Evolutionary conservation across 2,797 vertebrate species (phyloP), one percentile per base, ranked within the genome.

Genomic region (Sciaenops ocellatus): DNA sequence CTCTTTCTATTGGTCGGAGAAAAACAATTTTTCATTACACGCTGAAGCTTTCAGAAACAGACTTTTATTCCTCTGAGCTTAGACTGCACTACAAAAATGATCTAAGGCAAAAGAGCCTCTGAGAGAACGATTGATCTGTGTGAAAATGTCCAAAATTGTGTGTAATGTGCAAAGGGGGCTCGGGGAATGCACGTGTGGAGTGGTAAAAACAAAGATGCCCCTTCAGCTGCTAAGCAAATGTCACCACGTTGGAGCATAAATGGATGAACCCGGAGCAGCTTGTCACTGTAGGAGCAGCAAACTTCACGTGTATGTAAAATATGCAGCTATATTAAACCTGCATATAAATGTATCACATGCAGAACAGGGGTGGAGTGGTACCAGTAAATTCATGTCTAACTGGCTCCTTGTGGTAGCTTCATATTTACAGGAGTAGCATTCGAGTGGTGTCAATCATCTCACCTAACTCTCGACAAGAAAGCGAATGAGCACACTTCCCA

Each of bases 211-310:
- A 84, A 75, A 87, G 80, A 89, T 80, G 63, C 76, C 90, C 73
- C 69, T 86, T 91, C 85, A 91, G 87, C 90, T 92, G 86, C 86
- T 71, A 12, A 85, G 76, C 73, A 89, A 91, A 91, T 80, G 88
- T 85, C 82, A 87, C 50, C 73, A 81, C 55, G 47, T 88, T 77
- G 79, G 48, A 86, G 79, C 77, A 75, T 66, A 79, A 41, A 79
- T 67, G 73, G 52, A 77, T 76, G 75, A 69, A 73, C 54, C 72
- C 61, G n/a, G 47, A 85, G 64, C 67, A 57, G 76, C 83, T 6
- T 52, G 80, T 78, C 72, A 81, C 69, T 47, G 56, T 57, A 75
- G 76, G 60, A 85, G 80, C 89, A 80, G 84, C 83, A 76, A 79
- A 85, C 79, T 73, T 76, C 56, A 73, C 67, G 71, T 60, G 62